phyloP scores from a whole-genome alignment of 2,113 vertebrate genomes.

The Ptilonorhynchus violaceus region DNA sequence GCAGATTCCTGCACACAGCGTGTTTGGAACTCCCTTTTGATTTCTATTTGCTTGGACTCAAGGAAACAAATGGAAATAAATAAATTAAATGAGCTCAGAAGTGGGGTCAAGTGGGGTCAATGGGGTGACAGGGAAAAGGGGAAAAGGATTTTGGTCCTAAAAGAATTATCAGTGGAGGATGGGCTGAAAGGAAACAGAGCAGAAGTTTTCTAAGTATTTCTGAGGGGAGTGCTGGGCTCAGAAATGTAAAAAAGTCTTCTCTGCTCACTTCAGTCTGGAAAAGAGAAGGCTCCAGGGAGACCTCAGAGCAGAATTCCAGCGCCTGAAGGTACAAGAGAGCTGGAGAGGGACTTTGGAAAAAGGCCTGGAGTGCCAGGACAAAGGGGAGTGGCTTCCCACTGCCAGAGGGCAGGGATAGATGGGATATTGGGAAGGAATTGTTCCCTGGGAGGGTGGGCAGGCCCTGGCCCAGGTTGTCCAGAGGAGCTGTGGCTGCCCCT shows the following conservation, averaged over 20 bases:
- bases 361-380: not conserved
- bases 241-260: not conserved
- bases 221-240: not conserved
- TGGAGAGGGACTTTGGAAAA: not conserved
- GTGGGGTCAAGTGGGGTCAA: not conserved
- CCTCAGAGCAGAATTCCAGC: not conserved
- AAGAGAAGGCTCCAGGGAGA: not conserved
- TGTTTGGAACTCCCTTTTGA: not conserved
- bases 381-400: not conserved
- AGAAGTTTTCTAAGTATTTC: not conserved
- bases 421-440: not conserved
- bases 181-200: not conserved
- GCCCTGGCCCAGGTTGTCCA: not conserved
- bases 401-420: not conserved
- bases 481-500: not conserved
- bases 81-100: not conserved
- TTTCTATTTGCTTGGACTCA: not conserved
- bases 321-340: not conserved
- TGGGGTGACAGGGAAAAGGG: not conserved
- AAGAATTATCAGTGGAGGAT: not conserved
- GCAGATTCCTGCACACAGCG: not conserved
- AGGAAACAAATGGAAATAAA: not conserved
- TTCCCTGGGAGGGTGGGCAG: not conserved
- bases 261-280: not conserved
- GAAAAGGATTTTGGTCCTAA: not conserved